Base-by-base conservation (phyloP, 2,888 invertebrate genomes). In the Ophion obscuratus region DNA sequence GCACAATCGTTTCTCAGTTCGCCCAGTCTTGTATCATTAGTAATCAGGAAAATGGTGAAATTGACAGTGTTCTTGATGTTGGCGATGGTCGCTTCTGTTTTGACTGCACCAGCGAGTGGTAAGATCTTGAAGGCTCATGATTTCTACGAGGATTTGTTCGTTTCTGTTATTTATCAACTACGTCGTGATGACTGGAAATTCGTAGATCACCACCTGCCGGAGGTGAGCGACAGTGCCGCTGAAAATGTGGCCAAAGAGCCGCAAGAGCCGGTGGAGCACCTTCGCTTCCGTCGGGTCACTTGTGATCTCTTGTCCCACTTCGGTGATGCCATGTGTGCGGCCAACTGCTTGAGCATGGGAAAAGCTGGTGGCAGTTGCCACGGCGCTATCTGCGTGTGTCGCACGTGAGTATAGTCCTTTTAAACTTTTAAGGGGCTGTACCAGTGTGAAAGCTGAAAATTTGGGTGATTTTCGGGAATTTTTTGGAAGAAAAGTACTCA, bases 301-400 rank as follows among this genome's bases (percentile, higher is more conserved):
- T 92, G 93, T 57, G 91, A 92, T 47, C 89, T 92, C 31, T 66
- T 92, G 3, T 90, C 90, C 59, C 81, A 81, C 77, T 86, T 91
- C 1, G 87, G 86, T 36, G 83, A 92, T 66, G 87, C 89, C 17
- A 92, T 91, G n/a, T 93, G 93, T 61, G 92, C 92, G n/a, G 61
- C 17, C 17, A 91, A 93, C 62, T 93, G 93, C 77, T 78, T 92
- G 6, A 87, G 86, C 66, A 89, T 90, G 90, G 92, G 92, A 74
- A 91, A 91, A 88, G 90, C 91, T 27, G 93, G 93, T 10, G 93
- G 93, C 61, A 85, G 89, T 10, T 93, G 93, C 84, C 88, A 87
- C 20, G 73, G 84, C 9, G 90, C 91, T 5, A 17, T 93, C 64
- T 93, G 93, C 74, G 76, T 86, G 20, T 93, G 93, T 53, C 91